Evolutionary conservation across 2,888 invertebrate species (phyloP).

Genomic region (Macrophya annulata): DNA sequence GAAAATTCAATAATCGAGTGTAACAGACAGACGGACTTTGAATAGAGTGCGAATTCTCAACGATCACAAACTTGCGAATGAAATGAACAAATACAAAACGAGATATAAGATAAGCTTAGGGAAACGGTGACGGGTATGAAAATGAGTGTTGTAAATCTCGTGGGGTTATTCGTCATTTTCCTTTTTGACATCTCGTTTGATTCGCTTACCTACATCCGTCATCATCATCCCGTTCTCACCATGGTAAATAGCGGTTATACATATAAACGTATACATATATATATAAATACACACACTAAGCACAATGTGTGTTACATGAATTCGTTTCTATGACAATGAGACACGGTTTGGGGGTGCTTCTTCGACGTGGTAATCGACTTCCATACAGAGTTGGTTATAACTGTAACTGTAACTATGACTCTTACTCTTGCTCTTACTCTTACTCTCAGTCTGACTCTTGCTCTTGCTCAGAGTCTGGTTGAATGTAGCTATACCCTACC

Average conservation of each 20-base stretch:
- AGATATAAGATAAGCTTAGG: neutral
- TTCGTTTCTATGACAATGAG: neutral
- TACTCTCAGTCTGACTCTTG: neutral
- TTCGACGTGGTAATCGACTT: conserved; percentile 43
- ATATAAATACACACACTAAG: neutral
- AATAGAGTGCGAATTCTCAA: neutral
- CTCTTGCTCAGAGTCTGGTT: neutral
- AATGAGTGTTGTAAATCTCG: conserved; percentile 14
- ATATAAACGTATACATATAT: neutral
- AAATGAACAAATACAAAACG: neutral
- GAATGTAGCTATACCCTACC: too few species aligned
- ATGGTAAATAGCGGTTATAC: neutral
- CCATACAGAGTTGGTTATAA: neutral
- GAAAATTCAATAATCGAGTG: neutral
- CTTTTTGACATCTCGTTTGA: conserved; percentile 20
- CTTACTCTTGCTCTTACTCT: neutral
- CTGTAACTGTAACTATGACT: conserved; percentile 21
- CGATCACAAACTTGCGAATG: neutral
- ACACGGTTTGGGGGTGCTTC: conserved; percentile 7
- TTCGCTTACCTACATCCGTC: conserved; percentile 12
- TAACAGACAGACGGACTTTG: too few species aligned
- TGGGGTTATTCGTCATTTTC: conserved; percentile 34
- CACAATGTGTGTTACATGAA: too few species aligned
- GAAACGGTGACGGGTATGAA: neutral
- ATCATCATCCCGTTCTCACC: neutral